A percentile compares a stretch with the other conserved stretches of the same genome.
Conservation (phyloP, 23 tunicate genomes). For the Halocynthia aurantium region DNA sequence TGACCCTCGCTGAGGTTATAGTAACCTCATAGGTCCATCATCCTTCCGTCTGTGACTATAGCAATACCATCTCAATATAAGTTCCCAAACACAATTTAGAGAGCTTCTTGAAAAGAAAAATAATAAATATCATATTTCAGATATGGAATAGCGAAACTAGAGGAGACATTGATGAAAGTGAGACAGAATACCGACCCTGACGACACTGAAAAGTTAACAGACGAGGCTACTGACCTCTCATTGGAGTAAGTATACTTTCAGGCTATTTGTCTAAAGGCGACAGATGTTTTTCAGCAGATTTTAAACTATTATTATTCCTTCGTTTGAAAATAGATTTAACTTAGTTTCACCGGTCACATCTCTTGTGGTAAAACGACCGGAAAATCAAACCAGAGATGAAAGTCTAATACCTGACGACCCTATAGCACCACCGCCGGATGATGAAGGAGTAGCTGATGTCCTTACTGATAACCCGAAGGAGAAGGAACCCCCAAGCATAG, state of each 20-base stretch:
- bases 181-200: not conserved
- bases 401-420: not conserved
- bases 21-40: too few relatives aligned
- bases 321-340: not conserved
- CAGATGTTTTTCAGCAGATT: not conserved
- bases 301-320: not conserved
- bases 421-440: constrained; percentile 15
- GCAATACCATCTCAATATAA: too few relatives aligned
- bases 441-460: not conserved
- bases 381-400: constrained; percentile 4
- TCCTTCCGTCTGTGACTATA: too few relatives aligned
- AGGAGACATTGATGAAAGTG: constrained; percentile 8
- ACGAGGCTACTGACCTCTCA: constrained; percentile 29
- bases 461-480: not conserved
- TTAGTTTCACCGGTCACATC: constrained; percentile 38
- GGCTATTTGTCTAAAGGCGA: not conserved
- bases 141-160: constrained; percentile 8
- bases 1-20: too few relatives aligned
- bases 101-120: too few relatives aligned
- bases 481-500: not conserved
- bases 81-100: too few relatives aligned
- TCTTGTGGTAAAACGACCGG: constrained; percentile 22
- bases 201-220: constrained; percentile 15
- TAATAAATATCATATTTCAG: not conserved
- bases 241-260: constrained; percentile 9